Evolutionary conservation across 1,140 invertebrate species (phyloP).

Genomic region (Trachymyrmex septentrionalis): DNA sequence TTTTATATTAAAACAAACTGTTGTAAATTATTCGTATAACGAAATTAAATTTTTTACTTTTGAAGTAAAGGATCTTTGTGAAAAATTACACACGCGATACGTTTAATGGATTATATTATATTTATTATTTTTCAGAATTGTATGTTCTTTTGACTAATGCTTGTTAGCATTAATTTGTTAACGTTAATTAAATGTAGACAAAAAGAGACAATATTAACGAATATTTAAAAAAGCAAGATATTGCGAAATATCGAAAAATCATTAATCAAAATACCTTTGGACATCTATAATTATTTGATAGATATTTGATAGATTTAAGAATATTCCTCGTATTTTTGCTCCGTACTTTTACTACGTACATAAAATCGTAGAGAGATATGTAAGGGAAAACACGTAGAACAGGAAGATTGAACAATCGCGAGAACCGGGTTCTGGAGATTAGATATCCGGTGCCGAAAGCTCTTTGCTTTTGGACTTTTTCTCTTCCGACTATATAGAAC

Average conservation of each 20-base stretch:
- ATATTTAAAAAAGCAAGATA: background rate
- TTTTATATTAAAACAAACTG: slow-evolving; percentile 14
- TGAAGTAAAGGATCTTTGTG: background rate
- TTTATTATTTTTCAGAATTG: slow-evolving; percentile 6
- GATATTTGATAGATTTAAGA: background rate
- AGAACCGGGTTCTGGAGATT: slow-evolving; percentile 42
- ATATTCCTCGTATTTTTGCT: background rate
- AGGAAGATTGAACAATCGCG: slow-evolving; percentile 23
- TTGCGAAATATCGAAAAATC: background rate
- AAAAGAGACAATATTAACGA: background rate
- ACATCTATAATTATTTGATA: background rate
- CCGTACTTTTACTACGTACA: background rate
- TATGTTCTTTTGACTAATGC: background rate
- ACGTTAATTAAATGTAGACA: background rate
- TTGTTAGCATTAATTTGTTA: background rate
- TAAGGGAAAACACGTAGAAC: background rate
- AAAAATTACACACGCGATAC: background rate
- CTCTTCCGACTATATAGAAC: slow-evolving; percentile 45
- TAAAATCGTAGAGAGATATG: background rate
- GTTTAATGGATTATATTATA: background rate
- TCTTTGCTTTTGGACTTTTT: slow-evolving; percentile 42
- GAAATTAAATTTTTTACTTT: background rate
- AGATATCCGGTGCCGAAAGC: slow-evolving; percentile 47
- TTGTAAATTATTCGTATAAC: background rate
- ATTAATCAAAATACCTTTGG: background rate